These are phyloP conservation scores for Leucoma salicis DNA, from an alignment of 2,888 invertebrate species.

Conservation along the genomic window DNA sequence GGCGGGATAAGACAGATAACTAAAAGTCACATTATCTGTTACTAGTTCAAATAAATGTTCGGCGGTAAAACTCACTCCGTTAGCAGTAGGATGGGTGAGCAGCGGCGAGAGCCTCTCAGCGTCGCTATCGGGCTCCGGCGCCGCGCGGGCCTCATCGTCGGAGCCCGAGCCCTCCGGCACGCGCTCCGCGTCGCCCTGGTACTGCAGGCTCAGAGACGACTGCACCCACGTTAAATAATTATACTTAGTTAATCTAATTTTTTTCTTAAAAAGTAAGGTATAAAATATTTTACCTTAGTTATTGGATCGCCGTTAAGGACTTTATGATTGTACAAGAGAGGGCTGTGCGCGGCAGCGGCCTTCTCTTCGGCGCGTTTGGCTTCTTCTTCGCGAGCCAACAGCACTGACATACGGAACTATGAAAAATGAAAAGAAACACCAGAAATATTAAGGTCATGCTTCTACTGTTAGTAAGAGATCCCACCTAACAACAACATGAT, in stretches of 20 bases:
- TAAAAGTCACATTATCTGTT: no score
- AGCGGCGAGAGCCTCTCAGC: conserved; percentile 91
- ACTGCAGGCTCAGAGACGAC: conserved; percentile 61
- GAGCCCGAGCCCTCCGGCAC: conserved; percentile 40
- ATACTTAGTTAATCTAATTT: no score
- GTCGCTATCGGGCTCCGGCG: conserved; percentile 89
- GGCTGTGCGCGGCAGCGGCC: conserved; percentile 60
- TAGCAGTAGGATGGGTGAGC: conserved; percentile 70
- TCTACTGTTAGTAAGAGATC: no score
- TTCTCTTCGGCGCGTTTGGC: conserved; percentile 58
- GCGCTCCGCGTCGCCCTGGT: conserved; percentile 38
- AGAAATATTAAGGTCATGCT: no score
- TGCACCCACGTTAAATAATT: conserved; percentile 26
- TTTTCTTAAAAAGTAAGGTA: background rate
- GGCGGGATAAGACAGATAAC: no score
- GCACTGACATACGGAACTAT: conserved; percentile 88
- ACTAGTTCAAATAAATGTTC: no score
- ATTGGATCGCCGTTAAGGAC: conserved; percentile 41
- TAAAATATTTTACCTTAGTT: conserved; percentile 31
- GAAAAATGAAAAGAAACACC: conserved; percentile 6
- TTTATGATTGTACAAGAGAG: conserved; percentile 57
- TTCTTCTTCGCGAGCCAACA: conserved; percentile 85
- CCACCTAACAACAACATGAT: no score
- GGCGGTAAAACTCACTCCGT: conserved; percentile 48
- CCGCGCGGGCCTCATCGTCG: conserved; percentile 37